Percentiles rank a stretch among this genome's conserved stretches.
These are phyloP conservation scores for Tetramorium simillimum DNA, from an alignment of 1,140 invertebrate genomes.

Conservation along the genomic window DNA sequence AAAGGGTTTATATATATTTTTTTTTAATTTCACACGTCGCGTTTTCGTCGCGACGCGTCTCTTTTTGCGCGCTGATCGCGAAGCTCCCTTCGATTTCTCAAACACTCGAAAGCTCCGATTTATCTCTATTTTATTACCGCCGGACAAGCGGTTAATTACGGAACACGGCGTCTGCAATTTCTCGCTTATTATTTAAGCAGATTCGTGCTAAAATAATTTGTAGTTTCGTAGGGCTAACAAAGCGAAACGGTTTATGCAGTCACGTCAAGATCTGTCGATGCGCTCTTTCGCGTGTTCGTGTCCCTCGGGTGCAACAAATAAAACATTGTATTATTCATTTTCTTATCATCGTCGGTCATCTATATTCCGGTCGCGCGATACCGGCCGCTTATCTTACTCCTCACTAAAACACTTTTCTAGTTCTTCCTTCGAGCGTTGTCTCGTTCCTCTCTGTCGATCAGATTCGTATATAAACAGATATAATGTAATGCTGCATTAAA, in stretches of 20 bases:
- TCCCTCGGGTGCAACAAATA: conserved; percentile 17
- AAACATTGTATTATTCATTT: conserved; percentile 41
- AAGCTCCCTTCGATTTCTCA: neutral
- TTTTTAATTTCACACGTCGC: too few relatives aligned
- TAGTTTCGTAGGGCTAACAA: neutral
- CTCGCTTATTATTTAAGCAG: neutral
- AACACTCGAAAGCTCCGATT: neutral
- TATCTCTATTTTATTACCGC: neutral
- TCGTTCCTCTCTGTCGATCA: neutral
- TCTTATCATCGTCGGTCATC: conserved; percentile 52
- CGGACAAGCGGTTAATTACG: neutral
- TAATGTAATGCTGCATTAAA: neutral
- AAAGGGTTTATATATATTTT: too few relatives aligned
- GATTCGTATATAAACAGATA: neutral
- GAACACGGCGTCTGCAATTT: neutral
- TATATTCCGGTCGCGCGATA: conserved; percentile 19
- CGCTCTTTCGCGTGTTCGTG: neutral
- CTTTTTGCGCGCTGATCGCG: too few relatives aligned
- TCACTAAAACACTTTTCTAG: neutral
- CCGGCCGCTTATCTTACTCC: conserved; percentile 9
- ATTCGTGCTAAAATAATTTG: neutral
- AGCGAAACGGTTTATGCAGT: conserved; percentile 15
- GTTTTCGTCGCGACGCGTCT: neutral
- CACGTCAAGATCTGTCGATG: conserved; percentile 12
- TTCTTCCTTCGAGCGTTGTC: neutral